Evolutionary conservation across 2,797 vertebrate species (phyloP), one percentile per base, ranked within the genome.

Genomic region (Smutsia gigantea): DNA sequence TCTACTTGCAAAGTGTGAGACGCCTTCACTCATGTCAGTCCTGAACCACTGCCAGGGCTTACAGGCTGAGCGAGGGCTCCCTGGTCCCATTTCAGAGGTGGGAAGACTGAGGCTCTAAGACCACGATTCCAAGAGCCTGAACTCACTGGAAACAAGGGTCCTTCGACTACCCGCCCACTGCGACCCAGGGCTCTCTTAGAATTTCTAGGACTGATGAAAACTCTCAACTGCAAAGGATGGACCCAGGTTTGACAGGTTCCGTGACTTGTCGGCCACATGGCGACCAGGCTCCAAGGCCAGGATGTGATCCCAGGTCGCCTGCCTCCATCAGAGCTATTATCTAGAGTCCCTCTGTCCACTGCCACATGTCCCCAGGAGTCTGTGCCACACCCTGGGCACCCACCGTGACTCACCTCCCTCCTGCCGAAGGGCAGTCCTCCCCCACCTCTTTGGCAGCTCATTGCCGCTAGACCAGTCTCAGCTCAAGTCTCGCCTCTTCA

Each of bases 1-100:
- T 34, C 42, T 9, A 2, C 3, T 6, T 0, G 59, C 31, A 23
- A 55, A 57, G 23, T 4, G 8, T 0, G 0, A 31, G 31, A 14
- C 61, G 17, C 31, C n/a, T 12, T 13, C 3, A 3, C 29, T n/a
- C 51, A 4, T 6, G 18, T 64, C 37, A 13, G 5, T 29, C 27
- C 46, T 34, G 64, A 23, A 77, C 71, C 37, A 14, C 37, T 6
- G 3, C 42, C 5, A 7, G 74, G 34, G 13, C 42, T 31, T 4
- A 68, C 4, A 1, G 19, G 15, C 71, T 1, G 19, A 42, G 7
- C 23, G 3, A 25, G 31, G 39, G 7, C 64, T 29, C 6, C 0
- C 29, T 3, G 7, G 57, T 4, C 78, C 93, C 85, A 61, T 31
- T 59, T 85, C 79, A 37, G 64, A 84, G 63, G 21, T 0, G 71